A percentile compares a stretch with the other conserved stretches of the same genome.
phyloP scores from a whole-genome alignment of 2,113 vertebrate species.

The Craseonycteris thonglongyai region DNA sequence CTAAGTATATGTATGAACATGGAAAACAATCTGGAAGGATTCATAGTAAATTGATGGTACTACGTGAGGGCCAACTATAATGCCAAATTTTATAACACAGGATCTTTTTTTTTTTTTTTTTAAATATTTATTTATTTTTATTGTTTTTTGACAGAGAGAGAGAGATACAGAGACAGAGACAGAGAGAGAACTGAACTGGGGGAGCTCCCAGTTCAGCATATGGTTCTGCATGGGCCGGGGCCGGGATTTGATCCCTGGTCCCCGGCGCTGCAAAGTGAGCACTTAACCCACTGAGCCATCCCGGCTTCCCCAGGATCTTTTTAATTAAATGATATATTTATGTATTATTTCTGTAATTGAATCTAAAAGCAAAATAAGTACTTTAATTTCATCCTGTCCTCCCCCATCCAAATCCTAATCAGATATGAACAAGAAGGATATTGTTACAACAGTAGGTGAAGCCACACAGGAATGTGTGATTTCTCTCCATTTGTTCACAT shows the following conservation, averaged over 20 bases:
- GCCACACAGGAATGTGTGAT: not conserved
- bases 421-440: not conserved
- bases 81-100: not conserved
- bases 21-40: not conserved
- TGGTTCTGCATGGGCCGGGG: too few species aligned
- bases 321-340: not conserved
- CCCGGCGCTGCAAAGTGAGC: too few species aligned
- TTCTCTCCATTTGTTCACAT: not conserved
- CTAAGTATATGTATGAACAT: not conserved
- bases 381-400: not conserved
- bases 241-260: too few species aligned
- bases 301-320: not conserved
- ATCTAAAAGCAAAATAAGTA: not conserved
- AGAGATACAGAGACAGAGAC: too few species aligned
- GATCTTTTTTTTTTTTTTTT: too few species aligned
- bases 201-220: too few species aligned
- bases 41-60: not conserved
- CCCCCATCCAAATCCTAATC: not conserved
- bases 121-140: too few species aligned
- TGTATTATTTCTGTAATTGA: not conserved
- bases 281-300: too few species aligned
- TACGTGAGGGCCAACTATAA: not conserved
- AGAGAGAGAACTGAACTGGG: too few species aligned
- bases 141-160: too few species aligned
- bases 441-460: not conserved